These are phyloP conservation scores for Bagarius yarrelli DNA, from an alignment of 2,113 vertebrate genomes.

Conservation along the genomic window DNA sequence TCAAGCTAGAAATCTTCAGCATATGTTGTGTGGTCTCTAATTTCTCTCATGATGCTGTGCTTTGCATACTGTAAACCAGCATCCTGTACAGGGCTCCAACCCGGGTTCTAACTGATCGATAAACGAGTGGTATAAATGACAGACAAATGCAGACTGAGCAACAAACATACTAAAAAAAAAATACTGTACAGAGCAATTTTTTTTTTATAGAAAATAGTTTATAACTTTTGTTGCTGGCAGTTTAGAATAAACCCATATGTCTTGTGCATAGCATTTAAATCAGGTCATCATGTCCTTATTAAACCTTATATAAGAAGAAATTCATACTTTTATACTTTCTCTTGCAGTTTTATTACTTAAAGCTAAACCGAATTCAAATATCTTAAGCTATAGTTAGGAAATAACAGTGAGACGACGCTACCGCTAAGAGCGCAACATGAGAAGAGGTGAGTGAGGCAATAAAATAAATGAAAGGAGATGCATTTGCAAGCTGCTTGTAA, in stretches of 20 bases:
- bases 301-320: background rate
- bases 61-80: background rate
- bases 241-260: background rate
- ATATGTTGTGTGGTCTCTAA: background rate
- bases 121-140: background rate
- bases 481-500: constrained; percentile 38
- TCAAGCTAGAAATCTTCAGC: constrained; percentile 1
- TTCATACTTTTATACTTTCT: too few species aligned
- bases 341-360: background rate
- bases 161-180: constrained; percentile 1
- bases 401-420: background rate
- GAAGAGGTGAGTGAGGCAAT: background rate
- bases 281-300: background rate
- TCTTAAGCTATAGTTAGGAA: background rate
- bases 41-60: constrained; percentile 6
- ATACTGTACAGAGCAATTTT: constrained; percentile 1
- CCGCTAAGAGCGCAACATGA: background rate
- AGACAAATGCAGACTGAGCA: constrained; percentile 20
- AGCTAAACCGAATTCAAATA: background rate
- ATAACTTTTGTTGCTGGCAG: background rate
- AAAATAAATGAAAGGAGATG: constrained; percentile 31
- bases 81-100: background rate
- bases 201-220: background rate
- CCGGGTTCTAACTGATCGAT: background rate
- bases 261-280: constrained; percentile 1